Evolutionary conservation across 2,113 vertebrate species (phyloP).

Genomic region (Paramisgurnus dabryanus): DNA sequence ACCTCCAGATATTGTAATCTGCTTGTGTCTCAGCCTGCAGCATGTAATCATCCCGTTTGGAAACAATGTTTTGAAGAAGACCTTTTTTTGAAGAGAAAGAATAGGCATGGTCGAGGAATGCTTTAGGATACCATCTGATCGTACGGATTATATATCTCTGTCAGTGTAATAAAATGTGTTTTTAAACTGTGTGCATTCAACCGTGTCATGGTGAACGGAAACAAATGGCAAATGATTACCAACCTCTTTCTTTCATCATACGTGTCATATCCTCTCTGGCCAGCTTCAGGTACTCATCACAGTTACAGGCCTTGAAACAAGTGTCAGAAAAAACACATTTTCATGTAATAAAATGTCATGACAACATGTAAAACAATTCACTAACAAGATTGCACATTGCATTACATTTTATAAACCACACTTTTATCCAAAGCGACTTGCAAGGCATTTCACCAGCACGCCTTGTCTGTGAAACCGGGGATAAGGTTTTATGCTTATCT

Average conservation of each 20-base stretch:
- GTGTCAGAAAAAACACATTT: slow-evolving; percentile 1
- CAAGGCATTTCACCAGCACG: too few species aligned
- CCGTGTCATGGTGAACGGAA: neutral
- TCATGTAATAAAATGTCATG: neutral
- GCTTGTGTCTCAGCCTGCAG: slow-evolving; percentile 27
- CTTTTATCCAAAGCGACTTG: too few species aligned
- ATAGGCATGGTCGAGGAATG: neutral
- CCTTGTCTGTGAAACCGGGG: too few species aligned
- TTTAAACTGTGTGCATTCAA: neutral
- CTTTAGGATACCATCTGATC: neutral
- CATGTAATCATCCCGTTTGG: slow-evolving; percentile 22
- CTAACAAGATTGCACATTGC: neutral
- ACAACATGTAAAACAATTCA: neutral
- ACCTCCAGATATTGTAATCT: slow-evolving; percentile 49
- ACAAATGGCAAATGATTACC: neutral
- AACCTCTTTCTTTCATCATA: slow-evolving; percentile 68
- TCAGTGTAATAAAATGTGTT: neutral
- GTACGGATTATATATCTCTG: neutral
- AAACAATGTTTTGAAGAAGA: slow-evolving; percentile 40
- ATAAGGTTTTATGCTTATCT: too few species aligned
- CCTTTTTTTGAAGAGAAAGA: slow-evolving; percentile 28
- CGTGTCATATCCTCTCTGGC: slow-evolving; percentile 72
- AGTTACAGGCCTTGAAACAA: slow-evolving; percentile 78
- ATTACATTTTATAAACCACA: too few species aligned
- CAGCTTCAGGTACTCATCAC: slow-evolving; percentile 79